Evolutionary conservation across 2,113 vertebrate genomes (phyloP), one percentile per base, ranked within the genome.

Genomic region (Aplodontia rufa): DNA sequence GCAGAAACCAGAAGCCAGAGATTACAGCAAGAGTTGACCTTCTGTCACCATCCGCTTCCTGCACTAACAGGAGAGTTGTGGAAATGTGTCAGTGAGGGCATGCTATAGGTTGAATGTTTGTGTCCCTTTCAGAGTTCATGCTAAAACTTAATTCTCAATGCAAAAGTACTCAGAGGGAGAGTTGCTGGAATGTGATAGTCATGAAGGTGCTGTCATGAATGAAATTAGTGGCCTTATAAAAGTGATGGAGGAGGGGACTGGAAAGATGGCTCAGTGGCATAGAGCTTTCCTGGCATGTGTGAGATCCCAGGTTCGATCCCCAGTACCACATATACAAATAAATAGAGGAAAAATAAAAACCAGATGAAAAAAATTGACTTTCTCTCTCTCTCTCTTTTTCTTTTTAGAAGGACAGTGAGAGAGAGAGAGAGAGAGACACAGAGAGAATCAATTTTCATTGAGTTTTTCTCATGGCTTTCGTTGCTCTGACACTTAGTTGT

Each of bases 1-100:
- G 64, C n/a, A 47, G n/a, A 55, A 94, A 28, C 19, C n/a, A 35
- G 58, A 74, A 92, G 58, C 76, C 87, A 95, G 68, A 86, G 74
- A n/a, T 42, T 11, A n/a, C 72, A n/a, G 14, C 0, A 12, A 94
- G 68, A 62, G 14, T 47, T 49, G 62, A 80, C 55, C 1, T 22
- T 94, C 32, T 55, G 20, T 69, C 51, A 42, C 42, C 51, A 55
- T 37, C 35, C 45, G 40, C 42, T 75, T 80, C 20, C 55, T 47
- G 42, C 66, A 91, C 37, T 26, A 62, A 30, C 37, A 49, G 30
- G 42, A 11, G 26, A 75, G 35, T 62, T 74, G 8, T 40, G 37
- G 72, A 64, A 69, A 53, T 80, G 64, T 84, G 19, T 78, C 47
- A 9, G 17, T 47, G 71, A 71, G 22, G 40, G 40, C 9, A 32